Conservation (phyloP, 30 jellyfish, hydroid and myxozoan species). For the Hydra vulgaris region DNA sequence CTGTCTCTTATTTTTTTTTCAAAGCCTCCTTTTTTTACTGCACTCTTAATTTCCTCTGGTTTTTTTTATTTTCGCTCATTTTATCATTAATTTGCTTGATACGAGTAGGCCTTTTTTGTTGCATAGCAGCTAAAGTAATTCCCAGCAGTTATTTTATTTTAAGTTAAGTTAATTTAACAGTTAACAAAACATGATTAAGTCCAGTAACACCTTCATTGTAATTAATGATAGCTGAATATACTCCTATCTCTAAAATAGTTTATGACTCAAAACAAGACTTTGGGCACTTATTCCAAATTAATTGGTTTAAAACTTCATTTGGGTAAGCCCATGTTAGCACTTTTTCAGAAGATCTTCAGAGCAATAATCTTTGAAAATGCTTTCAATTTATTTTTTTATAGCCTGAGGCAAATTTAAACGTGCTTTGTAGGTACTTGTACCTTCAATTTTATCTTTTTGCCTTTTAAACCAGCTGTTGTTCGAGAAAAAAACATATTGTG, state of each 20-base stretch:
- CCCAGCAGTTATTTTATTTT: no score
- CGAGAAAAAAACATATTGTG: neutral
- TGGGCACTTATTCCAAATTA: no score
- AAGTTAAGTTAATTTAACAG: neutral
- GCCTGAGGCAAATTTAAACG: neutral
- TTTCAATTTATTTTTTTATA: no score
- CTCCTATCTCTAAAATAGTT: neutral
- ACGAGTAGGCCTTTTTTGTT: neutral
- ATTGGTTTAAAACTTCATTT: no score
- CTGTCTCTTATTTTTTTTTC: neutral
- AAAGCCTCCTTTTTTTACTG: neutral
- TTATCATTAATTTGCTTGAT: neutral
- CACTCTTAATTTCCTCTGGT: neutral
- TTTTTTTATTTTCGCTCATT: neutral
- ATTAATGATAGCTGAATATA: neutral
- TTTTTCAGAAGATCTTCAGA: no score
- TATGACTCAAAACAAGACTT: no score
- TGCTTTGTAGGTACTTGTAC: neutral
- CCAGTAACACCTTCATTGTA: neutral
- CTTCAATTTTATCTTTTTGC: neutral
- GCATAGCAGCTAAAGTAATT: neutral
- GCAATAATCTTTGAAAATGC: no score
- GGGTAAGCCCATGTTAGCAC: no score
- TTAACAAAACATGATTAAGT: neutral
- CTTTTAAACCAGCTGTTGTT: neutral